These are phyloP conservation scores for Plumapathes pennacea DNA, from an alignment of 92 coral and sea anemone genomes.

Conservation along the genomic window DNA sequence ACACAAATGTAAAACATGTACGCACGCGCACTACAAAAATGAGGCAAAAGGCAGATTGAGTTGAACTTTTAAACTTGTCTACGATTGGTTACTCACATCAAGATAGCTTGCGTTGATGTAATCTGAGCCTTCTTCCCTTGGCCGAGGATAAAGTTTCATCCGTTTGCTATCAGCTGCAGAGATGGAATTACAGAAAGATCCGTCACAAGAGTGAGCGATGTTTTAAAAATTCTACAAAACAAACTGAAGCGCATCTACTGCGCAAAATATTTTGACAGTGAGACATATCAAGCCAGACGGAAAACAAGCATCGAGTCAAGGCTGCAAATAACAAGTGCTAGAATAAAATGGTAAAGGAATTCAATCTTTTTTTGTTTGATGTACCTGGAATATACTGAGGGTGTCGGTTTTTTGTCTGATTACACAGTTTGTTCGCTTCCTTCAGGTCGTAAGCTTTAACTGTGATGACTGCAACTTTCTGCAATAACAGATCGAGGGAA, in stretches of 20 bases:
- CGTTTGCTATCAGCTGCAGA: constrained; percentile 72
- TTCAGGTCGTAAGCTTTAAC: constrained; percentile 66
- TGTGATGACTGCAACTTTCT: constrained; percentile 54
- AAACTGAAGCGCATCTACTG: too few species aligned
- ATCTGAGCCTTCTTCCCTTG: constrained; percentile 92
- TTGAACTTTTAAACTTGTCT: too few species aligned
- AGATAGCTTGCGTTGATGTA: constrained; percentile 88
- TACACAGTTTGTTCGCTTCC: constrained; percentile 75
- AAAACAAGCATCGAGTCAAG: too few species aligned
- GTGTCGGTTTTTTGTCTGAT: constrained; percentile 70
- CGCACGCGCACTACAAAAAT: too few species aligned
- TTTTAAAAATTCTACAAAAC: too few species aligned
- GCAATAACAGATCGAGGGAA: background rate
- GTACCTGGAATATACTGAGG: constrained; percentile 75
- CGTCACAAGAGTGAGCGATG: too few species aligned
- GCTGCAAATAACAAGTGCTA: background rate
- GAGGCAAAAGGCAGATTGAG: too few species aligned
- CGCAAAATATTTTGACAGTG: too few species aligned
- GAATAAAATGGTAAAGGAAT: background rate
- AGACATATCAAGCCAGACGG: too few species aligned
- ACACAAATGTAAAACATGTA: too few species aligned
- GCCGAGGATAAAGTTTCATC: constrained; percentile 79
- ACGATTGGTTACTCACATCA: constrained; percentile 58
- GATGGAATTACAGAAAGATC: too few species aligned
- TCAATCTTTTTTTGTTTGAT: background rate